Evolutionary conservation across 2,888 invertebrate species (phyloP).

Genomic region (Uloborus plumipes): DNA sequence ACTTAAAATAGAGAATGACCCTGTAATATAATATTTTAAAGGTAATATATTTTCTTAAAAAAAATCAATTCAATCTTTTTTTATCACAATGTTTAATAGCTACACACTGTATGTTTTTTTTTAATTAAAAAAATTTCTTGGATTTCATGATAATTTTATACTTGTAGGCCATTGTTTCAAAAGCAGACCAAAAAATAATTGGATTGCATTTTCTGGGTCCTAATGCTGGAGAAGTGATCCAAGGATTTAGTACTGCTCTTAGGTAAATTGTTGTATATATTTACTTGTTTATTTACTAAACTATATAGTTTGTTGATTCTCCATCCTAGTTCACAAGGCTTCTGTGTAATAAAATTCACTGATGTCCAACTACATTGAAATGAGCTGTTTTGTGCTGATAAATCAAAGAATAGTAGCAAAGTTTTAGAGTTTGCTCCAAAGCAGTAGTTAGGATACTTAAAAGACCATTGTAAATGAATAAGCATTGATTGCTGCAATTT

Average conservation of each 20-base stretch:
- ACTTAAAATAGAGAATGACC: too few relatives aligned
- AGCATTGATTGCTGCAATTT: too few relatives aligned
- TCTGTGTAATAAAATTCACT: not conserved
- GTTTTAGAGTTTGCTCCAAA: too few relatives aligned
- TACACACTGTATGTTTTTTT: not conserved
- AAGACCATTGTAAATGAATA: too few relatives aligned
- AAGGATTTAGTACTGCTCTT: constrained; percentile 76
- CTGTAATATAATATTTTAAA: too few relatives aligned
- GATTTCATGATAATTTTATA: constrained; percentile 76
- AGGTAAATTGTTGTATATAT: constrained; percentile 67
- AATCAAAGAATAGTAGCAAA: too few relatives aligned
- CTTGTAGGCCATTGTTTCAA: constrained; percentile 73
- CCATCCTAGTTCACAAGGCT: not conserved
- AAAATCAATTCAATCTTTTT: not conserved
- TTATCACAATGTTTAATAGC: not conserved
- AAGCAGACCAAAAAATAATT: constrained; percentile 72
- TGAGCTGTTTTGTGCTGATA: too few relatives aligned
- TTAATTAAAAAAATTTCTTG: not conserved
- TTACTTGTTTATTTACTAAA: not conserved
- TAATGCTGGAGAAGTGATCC: constrained; percentile 78
- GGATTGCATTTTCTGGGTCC: constrained; percentile 76
- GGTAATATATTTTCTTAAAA: too few relatives aligned
- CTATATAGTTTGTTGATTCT: not conserved
- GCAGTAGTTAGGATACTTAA: too few relatives aligned
- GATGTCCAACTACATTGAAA: too few relatives aligned